Evolutionary conservation across 2,797 vertebrate genomes (phyloP).

Genomic region (Channallabes apus): DNA sequence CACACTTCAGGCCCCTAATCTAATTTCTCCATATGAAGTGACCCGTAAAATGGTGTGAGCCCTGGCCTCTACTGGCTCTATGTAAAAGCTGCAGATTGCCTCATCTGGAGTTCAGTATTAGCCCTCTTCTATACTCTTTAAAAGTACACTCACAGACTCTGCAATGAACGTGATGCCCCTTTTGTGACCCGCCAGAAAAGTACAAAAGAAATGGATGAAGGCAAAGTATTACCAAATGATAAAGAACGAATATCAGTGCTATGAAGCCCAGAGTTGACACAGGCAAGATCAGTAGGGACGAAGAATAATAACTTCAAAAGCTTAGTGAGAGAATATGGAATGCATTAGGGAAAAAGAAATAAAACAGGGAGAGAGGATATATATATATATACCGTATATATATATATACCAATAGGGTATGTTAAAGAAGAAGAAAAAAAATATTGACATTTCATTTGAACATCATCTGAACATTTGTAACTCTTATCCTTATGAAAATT

Average conservation of each 20-base stretch:
- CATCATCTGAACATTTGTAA: too few species aligned
- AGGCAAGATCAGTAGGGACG: not conserved
- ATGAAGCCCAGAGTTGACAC: not conserved
- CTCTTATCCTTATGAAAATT: not conserved
- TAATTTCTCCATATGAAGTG: conserved; percentile 74
- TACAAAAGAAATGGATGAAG: conserved; percentile 31
- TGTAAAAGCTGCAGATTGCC: conserved; percentile 73
- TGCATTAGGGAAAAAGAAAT: not conserved
- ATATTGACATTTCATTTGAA: too few species aligned
- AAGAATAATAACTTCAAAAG: not conserved
- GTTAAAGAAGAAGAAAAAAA: not conserved
- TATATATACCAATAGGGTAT: not conserved
- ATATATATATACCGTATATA: too few species aligned
- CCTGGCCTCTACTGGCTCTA: conserved; percentile 60
- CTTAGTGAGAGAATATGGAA: not conserved
- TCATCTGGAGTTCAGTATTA: conserved; percentile 70
- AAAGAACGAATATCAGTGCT: not conserved
- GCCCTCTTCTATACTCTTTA: conserved; percentile 58
- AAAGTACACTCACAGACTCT: conserved; percentile 32
- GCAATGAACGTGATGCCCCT: conserved; percentile 38
- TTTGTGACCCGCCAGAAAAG: conserved; percentile 40
- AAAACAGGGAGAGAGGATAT: too few species aligned
- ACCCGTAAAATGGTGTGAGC: conserved; percentile 75
- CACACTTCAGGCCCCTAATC: conserved; percentile 66
- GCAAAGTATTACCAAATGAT: conserved; percentile 31